A percentile compares a stretch with the other conserved stretches of the same genome.
These are phyloP conservation scores for Gastracanthus pulcherrimus DNA, from an alignment of 2,888 invertebrate genomes.

Conservation along the genomic window DNA sequence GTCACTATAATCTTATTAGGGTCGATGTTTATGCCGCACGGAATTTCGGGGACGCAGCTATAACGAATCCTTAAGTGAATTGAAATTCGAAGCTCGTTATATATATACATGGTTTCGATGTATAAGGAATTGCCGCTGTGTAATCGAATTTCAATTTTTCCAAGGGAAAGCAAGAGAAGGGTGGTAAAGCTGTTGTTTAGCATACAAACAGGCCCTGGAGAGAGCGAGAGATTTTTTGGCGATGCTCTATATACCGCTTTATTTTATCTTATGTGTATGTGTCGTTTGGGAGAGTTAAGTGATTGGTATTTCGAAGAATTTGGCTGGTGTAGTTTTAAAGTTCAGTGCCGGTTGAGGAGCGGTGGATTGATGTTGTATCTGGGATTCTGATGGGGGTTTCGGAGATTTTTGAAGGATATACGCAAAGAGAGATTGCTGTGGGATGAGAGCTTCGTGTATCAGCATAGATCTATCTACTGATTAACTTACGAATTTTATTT, in stretches of 20 bases:
- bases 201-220: constrained; percentile 12
- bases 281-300: constrained; percentile 4
- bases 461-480: too few species aligned
- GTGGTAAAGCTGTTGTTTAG: not conserved
- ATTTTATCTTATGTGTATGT: not conserved
- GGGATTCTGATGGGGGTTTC: not conserved
- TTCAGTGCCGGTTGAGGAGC: not conserved
- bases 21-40: constrained; percentile 34
- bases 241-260: not conserved
- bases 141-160: constrained; percentile 36
- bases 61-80: constrained; percentile 31
- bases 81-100: constrained; percentile 7
- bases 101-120: not conserved
- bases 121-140: constrained; percentile 20
- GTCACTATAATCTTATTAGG: constrained; percentile 44
- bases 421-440: too few species aligned
- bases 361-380: not conserved
- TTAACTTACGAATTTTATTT: too few species aligned
- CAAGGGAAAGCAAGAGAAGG: not conserved
- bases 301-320: not conserved
- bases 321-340: not conserved
- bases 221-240: not conserved
- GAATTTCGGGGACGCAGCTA: not conserved
- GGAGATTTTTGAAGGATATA: not conserved
- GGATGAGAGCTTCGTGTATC: too few species aligned